Percentiles rank a stretch among this genome's conserved stretches.
phyloP scores from a whole-genome alignment of 1,140 invertebrate genomes.

The Teleogryllus occipitalis region DNA sequence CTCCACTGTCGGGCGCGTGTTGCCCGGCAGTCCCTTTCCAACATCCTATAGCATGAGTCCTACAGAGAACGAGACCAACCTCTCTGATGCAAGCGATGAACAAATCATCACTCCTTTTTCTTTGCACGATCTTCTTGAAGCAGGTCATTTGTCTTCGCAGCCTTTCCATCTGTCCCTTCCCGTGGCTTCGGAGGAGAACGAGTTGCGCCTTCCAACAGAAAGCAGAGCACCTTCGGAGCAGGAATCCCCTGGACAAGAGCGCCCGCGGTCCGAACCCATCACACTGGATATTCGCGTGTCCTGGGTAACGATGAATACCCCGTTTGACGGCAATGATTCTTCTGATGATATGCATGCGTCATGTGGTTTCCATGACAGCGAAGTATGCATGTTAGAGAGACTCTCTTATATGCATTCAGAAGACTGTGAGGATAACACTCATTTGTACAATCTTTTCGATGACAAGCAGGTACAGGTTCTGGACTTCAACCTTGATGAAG shows the following conservation, averaged over 20 bases:
- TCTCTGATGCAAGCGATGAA: no score
- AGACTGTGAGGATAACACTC: not conserved
- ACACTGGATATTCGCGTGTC: not conserved
- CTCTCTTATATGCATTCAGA: not conserved
- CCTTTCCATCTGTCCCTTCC: no score
- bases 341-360: not conserved
- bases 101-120: no score
- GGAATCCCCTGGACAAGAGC: not conserved
- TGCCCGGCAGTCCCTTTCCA: no score
- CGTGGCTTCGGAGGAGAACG: no score
- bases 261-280: not conserved
- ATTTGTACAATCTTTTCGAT: not conserved
- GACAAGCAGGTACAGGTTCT: not conserved
- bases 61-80: no score
- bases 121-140: no score
- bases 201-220: no score
- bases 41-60: no score
- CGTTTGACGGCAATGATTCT: not conserved
- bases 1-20: no score
- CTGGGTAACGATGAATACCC: not conserved
- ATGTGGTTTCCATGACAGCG: not conserved
- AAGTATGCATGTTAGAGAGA: not conserved
- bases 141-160: no score
- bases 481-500: not conserved
- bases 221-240: no score